Conservation (phyloP, 2,888 invertebrate genomes). For the Drosophila barbarae region DNA sequence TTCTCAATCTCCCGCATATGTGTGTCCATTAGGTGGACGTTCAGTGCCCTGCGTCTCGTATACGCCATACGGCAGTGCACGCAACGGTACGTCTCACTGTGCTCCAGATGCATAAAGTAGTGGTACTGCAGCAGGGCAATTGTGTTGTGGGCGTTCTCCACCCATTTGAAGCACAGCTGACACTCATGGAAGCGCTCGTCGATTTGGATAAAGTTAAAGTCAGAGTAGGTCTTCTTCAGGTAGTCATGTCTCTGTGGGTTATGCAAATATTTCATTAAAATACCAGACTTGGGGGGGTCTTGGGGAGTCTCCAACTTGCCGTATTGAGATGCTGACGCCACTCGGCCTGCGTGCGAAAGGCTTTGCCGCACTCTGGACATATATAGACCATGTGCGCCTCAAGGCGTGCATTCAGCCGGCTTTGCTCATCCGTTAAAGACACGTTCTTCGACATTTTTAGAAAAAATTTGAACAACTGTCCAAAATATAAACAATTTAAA, state of each 20-base stretch:
- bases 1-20: slow-evolving; percentile 57
- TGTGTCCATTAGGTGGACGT: slow-evolving; percentile 54
- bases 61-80: slow-evolving; percentile 66
- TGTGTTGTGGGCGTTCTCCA: slow-evolving; percentile 71
- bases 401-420: slow-evolving; percentile 57
- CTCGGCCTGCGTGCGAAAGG: slow-evolving; percentile 66
- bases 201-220: slow-evolving; percentile 71
- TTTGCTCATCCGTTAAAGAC: slow-evolving; percentile 55
- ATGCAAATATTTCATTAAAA: not conserved
- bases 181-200: slow-evolving; percentile 72
- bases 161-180: slow-evolving; percentile 70
- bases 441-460: slow-evolving; percentile 48
- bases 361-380: slow-evolving; percentile 75
- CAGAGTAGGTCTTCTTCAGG: slow-evolving; percentile 61
- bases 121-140: slow-evolving; percentile 75
- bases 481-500: slow-evolving; percentile 12
- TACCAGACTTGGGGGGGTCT: too few species aligned
- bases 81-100: slow-evolving; percentile 70
- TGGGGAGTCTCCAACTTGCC: slow-evolving; percentile 16
- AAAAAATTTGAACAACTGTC: not conserved
- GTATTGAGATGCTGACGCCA: slow-evolving; percentile 74
- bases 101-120: slow-evolving; percentile 72
- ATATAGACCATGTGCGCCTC: slow-evolving; percentile 75
- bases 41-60: slow-evolving; percentile 66
- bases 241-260: slow-evolving; percentile 62